These are phyloP conservation scores for Pseudonaja textilis DNA, from an alignment of 2,113 vertebrate genomes.

Conservation along the genomic window DNA sequence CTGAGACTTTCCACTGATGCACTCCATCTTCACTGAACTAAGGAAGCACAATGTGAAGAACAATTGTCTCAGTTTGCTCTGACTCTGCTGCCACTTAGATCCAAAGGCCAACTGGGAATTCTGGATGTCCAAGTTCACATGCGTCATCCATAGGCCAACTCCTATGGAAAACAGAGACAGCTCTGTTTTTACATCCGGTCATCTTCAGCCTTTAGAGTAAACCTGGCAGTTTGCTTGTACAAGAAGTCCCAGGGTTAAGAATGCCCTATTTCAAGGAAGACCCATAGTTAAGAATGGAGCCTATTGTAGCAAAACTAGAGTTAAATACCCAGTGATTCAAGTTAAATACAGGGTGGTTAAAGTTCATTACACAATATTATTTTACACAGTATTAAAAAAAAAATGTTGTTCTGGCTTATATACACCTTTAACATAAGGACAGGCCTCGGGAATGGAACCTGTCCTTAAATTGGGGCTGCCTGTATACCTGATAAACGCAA, in stretches of 20 bases:
- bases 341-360: background rate
- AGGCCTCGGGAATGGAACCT: background rate
- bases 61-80: background rate
- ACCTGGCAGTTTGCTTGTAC: slow-evolving; percentile 44
- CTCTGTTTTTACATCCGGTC: slow-evolving; percentile 17
- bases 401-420: background rate
- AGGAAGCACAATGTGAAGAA: background rate
- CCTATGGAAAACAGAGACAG: background rate
- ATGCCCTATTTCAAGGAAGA: background rate
- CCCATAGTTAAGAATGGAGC: background rate
- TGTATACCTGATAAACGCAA: background rate
- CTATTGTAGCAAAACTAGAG: background rate
- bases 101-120: background rate
- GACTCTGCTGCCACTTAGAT: background rate
- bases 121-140: too few species aligned
- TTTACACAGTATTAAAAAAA: background rate
- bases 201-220: slow-evolving; percentile 64
- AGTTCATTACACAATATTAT: background rate
- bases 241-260: background rate
- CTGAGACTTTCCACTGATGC: background rate
- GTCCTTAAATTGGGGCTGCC: background rate
- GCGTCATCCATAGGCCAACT: background rate
- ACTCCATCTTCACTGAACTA: background rate
- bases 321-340: background rate
- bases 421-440: background rate